These are phyloP conservation scores for Lagria hirta DNA, from an alignment of 2,888 invertebrate species.

Conservation along the genomic window DNA sequence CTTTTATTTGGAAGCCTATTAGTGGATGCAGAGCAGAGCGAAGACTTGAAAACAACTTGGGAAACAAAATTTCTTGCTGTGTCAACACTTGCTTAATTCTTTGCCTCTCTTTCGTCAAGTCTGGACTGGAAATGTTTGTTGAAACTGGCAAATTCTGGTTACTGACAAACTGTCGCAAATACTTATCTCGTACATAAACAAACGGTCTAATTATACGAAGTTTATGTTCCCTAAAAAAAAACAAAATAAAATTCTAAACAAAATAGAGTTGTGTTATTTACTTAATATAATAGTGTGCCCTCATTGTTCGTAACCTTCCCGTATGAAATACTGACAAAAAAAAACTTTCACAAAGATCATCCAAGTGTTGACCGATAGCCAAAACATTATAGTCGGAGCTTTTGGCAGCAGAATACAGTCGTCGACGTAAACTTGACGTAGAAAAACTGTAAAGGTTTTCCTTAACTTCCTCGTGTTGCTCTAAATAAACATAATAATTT, in stretches of 20 bases:
- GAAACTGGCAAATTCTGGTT: slow-evolving; percentile 70
- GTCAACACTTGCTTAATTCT: slow-evolving; percentile 69
- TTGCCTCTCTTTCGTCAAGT: slow-evolving; percentile 54
- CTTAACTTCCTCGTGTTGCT: slow-evolving; percentile 56
- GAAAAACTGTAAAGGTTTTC: slow-evolving; percentile 66
- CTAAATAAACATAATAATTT: slow-evolving; percentile 44
- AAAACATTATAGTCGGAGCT: slow-evolving; percentile 81
- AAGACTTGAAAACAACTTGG: slow-evolving; percentile 72
- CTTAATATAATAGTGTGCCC: slow-evolving; percentile 77
- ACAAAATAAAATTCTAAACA: slow-evolving; percentile 5
- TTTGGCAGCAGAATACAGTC: slow-evolving; percentile 74
- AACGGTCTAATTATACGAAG: slow-evolving; percentile 84
- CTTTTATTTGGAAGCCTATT: slow-evolving; percentile 59
- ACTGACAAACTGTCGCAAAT: slow-evolving; percentile 72
- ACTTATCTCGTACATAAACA: slow-evolving; percentile 79
- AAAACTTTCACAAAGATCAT: slow-evolving; percentile 82
- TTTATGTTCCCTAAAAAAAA: slow-evolving; percentile 68
- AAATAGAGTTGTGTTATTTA: slow-evolving; percentile 45
- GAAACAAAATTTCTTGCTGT: slow-evolving; percentile 74
- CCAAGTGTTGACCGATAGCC: slow-evolving; percentile 85
- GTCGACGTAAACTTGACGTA: slow-evolving; percentile 69
- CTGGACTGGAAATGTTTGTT: slow-evolving; percentile 40
- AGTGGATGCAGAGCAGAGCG: slow-evolving; percentile 76
- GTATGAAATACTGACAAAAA: slow-evolving; percentile 79
- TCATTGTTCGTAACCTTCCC: slow-evolving; percentile 76